A percentile compares a stretch with the other conserved stretches of the same genome.
These are phyloP conservation scores for Lamellibrachia luymesi DNA, from an alignment of 1,140 invertebrate species.

Conservation along the genomic window DNA sequence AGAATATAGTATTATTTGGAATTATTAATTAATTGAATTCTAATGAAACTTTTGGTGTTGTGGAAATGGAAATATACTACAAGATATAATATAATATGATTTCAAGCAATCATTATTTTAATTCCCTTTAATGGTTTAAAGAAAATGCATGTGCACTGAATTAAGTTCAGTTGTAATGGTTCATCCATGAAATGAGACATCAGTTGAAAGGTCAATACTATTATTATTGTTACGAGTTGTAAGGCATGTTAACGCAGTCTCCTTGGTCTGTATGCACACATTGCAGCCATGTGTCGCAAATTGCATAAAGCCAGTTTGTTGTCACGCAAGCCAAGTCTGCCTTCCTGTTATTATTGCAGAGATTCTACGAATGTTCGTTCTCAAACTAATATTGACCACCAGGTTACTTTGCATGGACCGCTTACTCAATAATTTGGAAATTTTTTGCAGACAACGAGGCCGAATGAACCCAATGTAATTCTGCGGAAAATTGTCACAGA, in stretches of 20 bases:
- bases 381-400: not conserved
- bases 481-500: not conserved
- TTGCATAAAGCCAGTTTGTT: not conserved
- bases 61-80: too few species aligned
- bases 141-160: too few species aligned
- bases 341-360: not conserved
- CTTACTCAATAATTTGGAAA: not conserved
- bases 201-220: not conserved
- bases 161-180: too few species aligned
- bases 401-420: not conserved
- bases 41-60: too few species aligned
- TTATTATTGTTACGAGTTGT: not conserved
- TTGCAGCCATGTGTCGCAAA: not conserved
- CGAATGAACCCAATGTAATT: not conserved
- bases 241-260: not conserved
- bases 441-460: not conserved
- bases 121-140: too few species aligned
- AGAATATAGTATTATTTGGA: too few species aligned
- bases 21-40: too few species aligned
- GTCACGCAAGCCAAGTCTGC: not conserved
- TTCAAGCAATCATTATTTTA: too few species aligned
- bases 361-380: not conserved
- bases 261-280: not conserved
- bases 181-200: not conserved
- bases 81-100: too few species aligned